Conservation (phyloP, 2,888 invertebrate genomes). For the Meganola albula region DNA sequence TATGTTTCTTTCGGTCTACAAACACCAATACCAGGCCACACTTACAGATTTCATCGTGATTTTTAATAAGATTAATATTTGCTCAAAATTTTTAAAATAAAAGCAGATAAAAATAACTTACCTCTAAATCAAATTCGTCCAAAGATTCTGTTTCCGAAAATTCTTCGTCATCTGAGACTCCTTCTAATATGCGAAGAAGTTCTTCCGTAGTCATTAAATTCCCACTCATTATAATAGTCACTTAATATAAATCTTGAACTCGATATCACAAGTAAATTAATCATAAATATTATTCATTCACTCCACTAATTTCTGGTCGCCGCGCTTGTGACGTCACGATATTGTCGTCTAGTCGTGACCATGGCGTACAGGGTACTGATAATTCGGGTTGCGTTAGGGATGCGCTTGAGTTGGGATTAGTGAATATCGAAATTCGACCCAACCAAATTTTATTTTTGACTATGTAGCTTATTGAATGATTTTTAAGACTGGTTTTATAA, state of each 20-base stretch:
- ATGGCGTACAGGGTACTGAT: slow-evolving; percentile 7
- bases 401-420: slow-evolving; percentile 5
- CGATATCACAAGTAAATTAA: slow-evolving; percentile 5
- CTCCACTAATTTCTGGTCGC: slow-evolving; percentile 7
- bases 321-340: slow-evolving; percentile 9
- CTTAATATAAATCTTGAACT: slow-evolving; percentile 6
- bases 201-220: slow-evolving; percentile 8
- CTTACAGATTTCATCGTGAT: slow-evolving; percentile 7
- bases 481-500: slow-evolving; percentile 7
- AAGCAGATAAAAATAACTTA: slow-evolving; percentile 8
- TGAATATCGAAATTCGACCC: slow-evolving; percentile 4
- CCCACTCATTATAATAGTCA: slow-evolving; percentile 7
- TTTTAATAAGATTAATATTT: slow-evolving; percentile 8
- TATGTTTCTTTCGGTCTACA: slow-evolving; percentile 7
- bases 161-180: slow-evolving; percentile 8
- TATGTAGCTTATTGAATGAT: slow-evolving; percentile 4
- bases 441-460: slow-evolving; percentile 5
- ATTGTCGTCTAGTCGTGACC: slow-evolving; percentile 8
- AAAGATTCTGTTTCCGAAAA: slow-evolving; percentile 9
- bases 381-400: slow-evolving; percentile 5
- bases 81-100: slow-evolving; percentile 7
- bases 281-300: slow-evolving; percentile 5
- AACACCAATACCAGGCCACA: slow-evolving; percentile 7
- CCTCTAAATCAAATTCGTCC: slow-evolving; percentile 10
- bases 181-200: slow-evolving; percentile 10